A percentile compares a stretch with the other conserved stretches of the same genome.
Evolutionary conservation across 2,113 vertebrate species (phyloP).

Genomic region (Corythornis cristatus): DNA sequence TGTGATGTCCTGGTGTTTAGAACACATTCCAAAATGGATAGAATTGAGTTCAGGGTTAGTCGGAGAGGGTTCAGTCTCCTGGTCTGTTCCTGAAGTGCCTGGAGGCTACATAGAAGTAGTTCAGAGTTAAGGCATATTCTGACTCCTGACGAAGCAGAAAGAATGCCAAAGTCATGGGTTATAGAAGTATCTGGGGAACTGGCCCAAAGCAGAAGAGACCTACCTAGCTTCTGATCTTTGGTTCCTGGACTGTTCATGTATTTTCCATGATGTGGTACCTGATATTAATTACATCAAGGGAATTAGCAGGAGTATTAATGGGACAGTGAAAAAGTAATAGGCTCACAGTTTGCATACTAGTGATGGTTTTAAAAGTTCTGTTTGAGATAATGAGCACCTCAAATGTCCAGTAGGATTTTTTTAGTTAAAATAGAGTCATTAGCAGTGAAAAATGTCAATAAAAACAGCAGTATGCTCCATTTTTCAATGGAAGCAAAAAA

Average conservation of each 20-base stretch:
- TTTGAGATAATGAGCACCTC: neutral
- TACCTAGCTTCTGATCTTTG: neutral
- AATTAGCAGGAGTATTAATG: neutral
- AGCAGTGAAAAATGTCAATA: neutral
- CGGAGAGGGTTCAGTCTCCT: neutral
- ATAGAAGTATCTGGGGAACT: neutral
- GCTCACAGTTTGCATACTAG: neutral
- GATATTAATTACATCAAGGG: neutral
- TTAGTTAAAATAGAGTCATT: neutral
- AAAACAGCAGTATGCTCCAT: neutral
- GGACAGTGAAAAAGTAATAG: neutral
- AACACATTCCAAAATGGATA: neutral
- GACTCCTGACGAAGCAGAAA: neutral
- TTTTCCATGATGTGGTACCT: neutral
- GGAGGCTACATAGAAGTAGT: neutral
- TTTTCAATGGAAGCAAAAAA: neutral
- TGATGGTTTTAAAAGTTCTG: neutral
- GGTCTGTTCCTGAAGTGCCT: neutral
- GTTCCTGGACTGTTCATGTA: neutral
- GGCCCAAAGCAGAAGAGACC: neutral
- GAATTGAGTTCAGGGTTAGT: neutral
- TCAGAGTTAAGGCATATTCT: neutral
- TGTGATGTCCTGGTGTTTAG: neutral
- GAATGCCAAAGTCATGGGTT: neutral
- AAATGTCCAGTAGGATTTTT: neutral